Evolutionary conservation across 1,140 invertebrate species (phyloP).

Genomic region (Cotesia glomerata): DNA sequence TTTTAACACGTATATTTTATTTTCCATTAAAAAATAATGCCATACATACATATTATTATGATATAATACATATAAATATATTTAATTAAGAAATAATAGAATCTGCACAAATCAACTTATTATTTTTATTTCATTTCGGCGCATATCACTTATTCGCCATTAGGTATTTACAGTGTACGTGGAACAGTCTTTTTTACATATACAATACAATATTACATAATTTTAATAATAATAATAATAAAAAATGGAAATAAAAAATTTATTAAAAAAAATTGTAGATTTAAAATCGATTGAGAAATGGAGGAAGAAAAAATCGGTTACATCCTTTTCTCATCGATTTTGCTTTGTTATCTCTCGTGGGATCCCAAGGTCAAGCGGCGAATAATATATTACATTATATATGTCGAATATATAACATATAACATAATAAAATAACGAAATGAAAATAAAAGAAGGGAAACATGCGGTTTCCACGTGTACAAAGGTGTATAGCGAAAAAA

Average conservation of each 20-base stretch:
- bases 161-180: constrained; percentile 15
- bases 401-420: no score
- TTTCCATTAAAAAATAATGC: constrained; percentile 63
- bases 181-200: constrained; percentile 6
- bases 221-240: neutral
- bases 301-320: neutral
- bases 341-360: neutral
- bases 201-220: neutral
- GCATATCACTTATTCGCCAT: constrained; percentile 49
- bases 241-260: neutral
- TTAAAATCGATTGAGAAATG: neutral
- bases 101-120: constrained; percentile 61
- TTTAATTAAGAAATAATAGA: constrained; percentile 58
- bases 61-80: neutral
- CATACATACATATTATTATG: constrained; percentile 48
- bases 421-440: neutral
- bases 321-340: neutral
- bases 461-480: constrained; percentile 4
- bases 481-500: constrained; percentile 31
- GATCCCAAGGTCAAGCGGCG: neutral
- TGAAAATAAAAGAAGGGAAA: neutral
- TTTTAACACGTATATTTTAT: constrained; percentile 61
- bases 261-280: neutral
- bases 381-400: no score
- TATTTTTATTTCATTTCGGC: constrained; percentile 35